Conservation (phyloP, 1,140 invertebrate genomes). For the Leptonema lineaticorne region DNA sequence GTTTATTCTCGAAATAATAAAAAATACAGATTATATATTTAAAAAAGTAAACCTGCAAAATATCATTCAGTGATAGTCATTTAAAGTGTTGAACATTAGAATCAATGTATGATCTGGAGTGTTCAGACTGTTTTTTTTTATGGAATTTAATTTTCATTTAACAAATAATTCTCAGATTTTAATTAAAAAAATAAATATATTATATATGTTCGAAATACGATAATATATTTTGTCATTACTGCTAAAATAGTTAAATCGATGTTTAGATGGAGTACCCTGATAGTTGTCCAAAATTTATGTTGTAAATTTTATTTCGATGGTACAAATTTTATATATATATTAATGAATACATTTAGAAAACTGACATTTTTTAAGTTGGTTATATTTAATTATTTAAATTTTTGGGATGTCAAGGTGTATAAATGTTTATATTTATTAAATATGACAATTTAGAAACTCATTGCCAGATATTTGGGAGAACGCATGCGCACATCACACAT, state of each 20-base stretch:
- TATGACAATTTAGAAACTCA: constrained; percentile 35
- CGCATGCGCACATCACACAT: too few species aligned
- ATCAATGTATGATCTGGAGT: constrained; percentile 13
- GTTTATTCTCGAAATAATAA: too few species aligned
- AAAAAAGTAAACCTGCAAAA: not conserved
- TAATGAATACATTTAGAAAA: not conserved
- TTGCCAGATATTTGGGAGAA: constrained; percentile 37
- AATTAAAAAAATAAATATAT: constrained; percentile 9
- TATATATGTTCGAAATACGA: constrained; percentile 7
- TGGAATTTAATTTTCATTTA: too few species aligned
- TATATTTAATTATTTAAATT: not conserved
- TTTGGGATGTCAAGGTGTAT: constrained; percentile 40
- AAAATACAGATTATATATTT: too few species aligned
- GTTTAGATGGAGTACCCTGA: constrained; percentile 41
- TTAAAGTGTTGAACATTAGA: constrained; percentile 1
- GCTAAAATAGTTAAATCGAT: constrained; percentile 38
- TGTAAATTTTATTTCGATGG: constrained; percentile 34
- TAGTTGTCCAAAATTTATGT: constrained; percentile 41
- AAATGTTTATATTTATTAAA: constrained; percentile 39
- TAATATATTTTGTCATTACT: constrained; percentile 25
- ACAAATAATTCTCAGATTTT: not conserved
- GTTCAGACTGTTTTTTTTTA: too few species aligned
- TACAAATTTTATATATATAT: constrained; percentile 11
- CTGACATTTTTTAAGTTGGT: not conserved
- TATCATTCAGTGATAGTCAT: constrained; percentile 1